Conservation (phyloP, 1,140 invertebrate genomes). For the Bombyx mandarina region DNA sequence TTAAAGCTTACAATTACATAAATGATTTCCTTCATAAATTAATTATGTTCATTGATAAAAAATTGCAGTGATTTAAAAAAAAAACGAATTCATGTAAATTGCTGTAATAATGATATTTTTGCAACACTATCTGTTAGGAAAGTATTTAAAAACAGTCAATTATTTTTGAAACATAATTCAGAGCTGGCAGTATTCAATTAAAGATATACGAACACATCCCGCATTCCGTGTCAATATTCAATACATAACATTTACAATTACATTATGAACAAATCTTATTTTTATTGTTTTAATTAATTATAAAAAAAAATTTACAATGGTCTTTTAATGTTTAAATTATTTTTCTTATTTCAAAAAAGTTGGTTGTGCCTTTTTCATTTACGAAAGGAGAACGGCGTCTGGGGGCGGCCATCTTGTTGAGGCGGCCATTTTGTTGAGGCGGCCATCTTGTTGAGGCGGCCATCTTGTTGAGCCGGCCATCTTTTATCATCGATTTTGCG, state of each 20-base stretch:
- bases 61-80: no score
- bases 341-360: conserved; percentile 42
- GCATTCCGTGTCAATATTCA: no score
- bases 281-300: conserved; percentile 36
- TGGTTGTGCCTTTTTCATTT: conserved; percentile 48
- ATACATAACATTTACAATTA: conserved; percentile 26
- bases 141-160: no score
- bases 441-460: conserved; percentile 9
- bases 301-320: conserved; percentile 56
- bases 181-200: no score
- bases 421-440: conserved; percentile 7
- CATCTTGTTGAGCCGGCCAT: conserved; percentile 9
- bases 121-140: no score
- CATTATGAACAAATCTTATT: conserved; percentile 34
- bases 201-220: no score
- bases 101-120: no score
- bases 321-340: conserved; percentile 47
- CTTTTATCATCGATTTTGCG: conserved; percentile 14
- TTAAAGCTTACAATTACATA: conserved; percentile 19
- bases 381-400: conserved; percentile 3
- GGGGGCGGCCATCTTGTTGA: conserved; percentile 9
- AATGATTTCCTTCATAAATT: background rate
- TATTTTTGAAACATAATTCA: no score
- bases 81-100: no score
- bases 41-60: no score